These are phyloP conservation scores for Vultur gryphus DNA, from an alignment of 2,797 vertebrate species.

Conservation along the genomic window DNA sequence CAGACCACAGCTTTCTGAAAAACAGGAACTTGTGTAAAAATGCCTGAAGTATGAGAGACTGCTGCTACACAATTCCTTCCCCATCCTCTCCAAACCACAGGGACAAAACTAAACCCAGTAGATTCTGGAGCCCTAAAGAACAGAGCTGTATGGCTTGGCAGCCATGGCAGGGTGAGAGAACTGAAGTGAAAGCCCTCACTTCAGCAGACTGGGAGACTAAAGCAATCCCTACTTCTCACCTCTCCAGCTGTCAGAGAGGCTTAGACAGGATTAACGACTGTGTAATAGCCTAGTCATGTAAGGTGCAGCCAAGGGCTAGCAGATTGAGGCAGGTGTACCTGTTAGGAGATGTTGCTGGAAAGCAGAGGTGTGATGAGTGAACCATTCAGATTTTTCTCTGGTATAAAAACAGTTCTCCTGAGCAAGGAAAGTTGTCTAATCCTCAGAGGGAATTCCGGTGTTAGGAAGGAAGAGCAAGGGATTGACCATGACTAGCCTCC, in stretches of 20 bases:
- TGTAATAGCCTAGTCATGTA: background rate
- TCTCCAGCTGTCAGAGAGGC: background rate
- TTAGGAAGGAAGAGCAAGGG: background rate
- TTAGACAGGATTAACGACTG: background rate
- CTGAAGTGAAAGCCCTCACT: background rate
- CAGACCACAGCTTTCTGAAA: background rate
- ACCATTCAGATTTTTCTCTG: background rate
- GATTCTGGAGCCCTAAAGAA: background rate
- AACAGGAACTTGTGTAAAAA: background rate
- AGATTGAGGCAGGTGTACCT: background rate
- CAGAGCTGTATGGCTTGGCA: background rate
- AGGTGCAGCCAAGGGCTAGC: background rate
- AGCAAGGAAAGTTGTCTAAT: background rate
- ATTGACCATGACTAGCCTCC: background rate
- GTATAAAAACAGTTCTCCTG: background rate
- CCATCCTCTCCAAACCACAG: background rate
- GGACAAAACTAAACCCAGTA: background rate
- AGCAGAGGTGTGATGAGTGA: background rate
- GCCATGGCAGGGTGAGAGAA: background rate
- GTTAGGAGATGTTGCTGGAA: background rate
- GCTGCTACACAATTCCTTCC: background rate
- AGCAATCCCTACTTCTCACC: background rate
- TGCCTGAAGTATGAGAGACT: background rate
- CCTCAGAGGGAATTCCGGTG: background rate
- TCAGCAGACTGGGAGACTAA: background rate